These are phyloP conservation scores for Melanotus villosus DNA, from an alignment of 2,888 invertebrate species.

Conservation along the genomic window DNA sequence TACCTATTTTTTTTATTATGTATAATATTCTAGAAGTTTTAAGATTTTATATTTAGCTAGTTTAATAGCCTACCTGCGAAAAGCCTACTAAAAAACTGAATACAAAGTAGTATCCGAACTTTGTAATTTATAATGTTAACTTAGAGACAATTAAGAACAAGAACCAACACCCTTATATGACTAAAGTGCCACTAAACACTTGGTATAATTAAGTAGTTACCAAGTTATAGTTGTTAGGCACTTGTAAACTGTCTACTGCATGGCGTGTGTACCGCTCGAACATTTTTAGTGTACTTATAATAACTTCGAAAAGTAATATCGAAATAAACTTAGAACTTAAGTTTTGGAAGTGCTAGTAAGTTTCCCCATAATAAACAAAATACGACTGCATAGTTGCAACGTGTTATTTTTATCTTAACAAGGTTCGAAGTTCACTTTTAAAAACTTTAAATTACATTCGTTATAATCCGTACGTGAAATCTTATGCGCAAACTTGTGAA, in stretches of 20 bases:
- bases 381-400: not conserved
- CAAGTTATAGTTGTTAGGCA: constrained; percentile 22
- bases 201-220: constrained; percentile 26
- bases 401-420: not conserved
- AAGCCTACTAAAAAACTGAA: too few relatives aligned
- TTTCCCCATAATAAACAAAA: not conserved
- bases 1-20: too few relatives aligned
- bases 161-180: constrained; percentile 7
- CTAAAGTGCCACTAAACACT: constrained; percentile 23
- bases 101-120: too few relatives aligned
- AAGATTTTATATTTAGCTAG: too few relatives aligned
- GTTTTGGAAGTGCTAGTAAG: not conserved
- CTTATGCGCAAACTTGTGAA: constrained; percentile 8
- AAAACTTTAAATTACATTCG: constrained; percentile 1
- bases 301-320: constrained; percentile 1
- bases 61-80: too few relatives aligned
- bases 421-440: too few relatives aligned
- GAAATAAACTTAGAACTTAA: not conserved
- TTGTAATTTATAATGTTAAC: too few relatives aligned
- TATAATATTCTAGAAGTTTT: too few relatives aligned
- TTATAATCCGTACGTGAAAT: constrained; percentile 1
- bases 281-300: not conserved
- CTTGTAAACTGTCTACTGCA: constrained; percentile 26
- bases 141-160: constrained; percentile 6
- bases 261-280: not conserved